Conservation (phyloP, 2,113 vertebrate genomes). For the Scartelaos histophorus region DNA sequence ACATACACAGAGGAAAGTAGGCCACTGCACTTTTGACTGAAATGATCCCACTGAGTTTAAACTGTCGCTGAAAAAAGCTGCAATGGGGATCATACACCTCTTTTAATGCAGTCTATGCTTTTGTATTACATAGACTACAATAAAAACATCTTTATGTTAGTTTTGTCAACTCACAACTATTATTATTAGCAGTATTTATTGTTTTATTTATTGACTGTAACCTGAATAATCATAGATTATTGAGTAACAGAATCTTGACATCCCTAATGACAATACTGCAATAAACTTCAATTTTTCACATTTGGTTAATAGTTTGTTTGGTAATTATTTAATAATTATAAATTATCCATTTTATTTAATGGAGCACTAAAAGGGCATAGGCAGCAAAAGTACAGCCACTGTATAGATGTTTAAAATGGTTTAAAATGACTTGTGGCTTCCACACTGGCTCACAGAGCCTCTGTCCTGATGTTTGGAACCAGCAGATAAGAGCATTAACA, state of each 20-base stretch:
- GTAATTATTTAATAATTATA: background rate
- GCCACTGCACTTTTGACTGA: constrained; percentile 39
- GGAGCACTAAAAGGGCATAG: background rate
- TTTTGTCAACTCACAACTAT: too few species aligned
- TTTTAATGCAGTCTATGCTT: too few species aligned
- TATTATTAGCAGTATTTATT: too few species aligned
- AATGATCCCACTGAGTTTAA: constrained; percentile 26
- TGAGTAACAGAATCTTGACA: too few species aligned
- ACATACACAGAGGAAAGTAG: constrained; percentile 53
- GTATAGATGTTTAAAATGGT: background rate
- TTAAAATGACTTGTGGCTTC: constrained; percentile 12
- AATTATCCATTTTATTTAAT: background rate
- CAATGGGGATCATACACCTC: constrained; percentile 7
- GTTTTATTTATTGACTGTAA: too few species aligned
- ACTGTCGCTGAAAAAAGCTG: constrained; percentile 18
- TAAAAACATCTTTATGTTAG: too few species aligned
- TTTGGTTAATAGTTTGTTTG: too few species aligned
- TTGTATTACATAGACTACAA: background rate
- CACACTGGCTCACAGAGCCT: constrained; percentile 24
- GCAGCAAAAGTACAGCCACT: background rate
- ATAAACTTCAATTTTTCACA: too few species aligned
- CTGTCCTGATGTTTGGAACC: constrained; percentile 62
- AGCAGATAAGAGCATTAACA: constrained; percentile 78
- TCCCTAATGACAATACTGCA: too few species aligned
- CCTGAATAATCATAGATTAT: too few species aligned